Percentiles rank a stretch among this genome's conserved stretches.
Evolutionary conservation across 2,888 invertebrate species (phyloP).

Genomic region (Uropetala carovei): DNA sequence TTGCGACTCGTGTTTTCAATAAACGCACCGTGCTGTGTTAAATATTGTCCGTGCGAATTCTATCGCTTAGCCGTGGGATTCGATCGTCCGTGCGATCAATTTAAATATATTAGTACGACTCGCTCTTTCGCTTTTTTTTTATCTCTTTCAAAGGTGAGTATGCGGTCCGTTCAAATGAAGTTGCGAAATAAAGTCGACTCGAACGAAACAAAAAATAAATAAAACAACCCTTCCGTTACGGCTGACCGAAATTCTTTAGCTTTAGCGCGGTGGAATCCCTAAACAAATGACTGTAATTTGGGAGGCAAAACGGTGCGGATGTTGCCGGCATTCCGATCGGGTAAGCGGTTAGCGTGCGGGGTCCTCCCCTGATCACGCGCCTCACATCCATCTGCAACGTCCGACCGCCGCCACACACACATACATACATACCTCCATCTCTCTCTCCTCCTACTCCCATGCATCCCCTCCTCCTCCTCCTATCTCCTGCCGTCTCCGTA

Average conservation of each 20-base stretch:
- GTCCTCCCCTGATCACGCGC: background rate
- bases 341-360: conserved; percentile 31
- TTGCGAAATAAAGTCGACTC: background rate
- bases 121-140: too few relatives aligned
- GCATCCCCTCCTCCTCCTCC: too few relatives aligned
- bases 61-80: too few relatives aligned
- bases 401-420: background rate
- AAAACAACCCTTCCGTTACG: background rate
- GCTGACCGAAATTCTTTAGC: background rate
- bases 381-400: background rate
- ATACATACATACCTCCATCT: too few relatives aligned
- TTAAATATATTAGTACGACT: too few relatives aligned
- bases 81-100: too few relatives aligned
- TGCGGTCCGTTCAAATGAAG: conserved; percentile 18
- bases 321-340: conserved; percentile 33
- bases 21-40: too few relatives aligned
- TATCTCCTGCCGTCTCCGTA: too few relatives aligned
- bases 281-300: conserved; percentile 45
- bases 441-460: too few relatives aligned
- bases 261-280: conserved; percentile 2
- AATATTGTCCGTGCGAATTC: too few relatives aligned
- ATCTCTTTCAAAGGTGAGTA: background rate
- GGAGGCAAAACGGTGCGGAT: conserved; percentile 37
- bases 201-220: too few relatives aligned
- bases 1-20: too few relatives aligned